Evolutionary conservation across 2,113 vertebrate genomes (phyloP), one percentile per base, ranked within the genome.

Genomic region (Dromas ardeola): DNA sequence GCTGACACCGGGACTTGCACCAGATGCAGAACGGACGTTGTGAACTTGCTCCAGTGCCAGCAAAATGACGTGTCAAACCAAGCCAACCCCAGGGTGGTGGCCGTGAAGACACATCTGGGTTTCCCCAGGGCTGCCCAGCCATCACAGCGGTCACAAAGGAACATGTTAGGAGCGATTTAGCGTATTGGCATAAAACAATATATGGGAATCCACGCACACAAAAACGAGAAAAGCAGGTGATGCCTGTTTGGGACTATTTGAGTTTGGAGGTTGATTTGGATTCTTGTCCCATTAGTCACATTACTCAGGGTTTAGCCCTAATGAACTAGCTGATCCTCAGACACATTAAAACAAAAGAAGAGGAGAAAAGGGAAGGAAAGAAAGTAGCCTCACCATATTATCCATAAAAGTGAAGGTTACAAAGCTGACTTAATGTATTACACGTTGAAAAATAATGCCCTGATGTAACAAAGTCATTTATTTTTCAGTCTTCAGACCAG

Each of bases 371-470:
- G 15, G 11, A 83, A 52, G 47, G 15, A 55, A 84, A 65, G 21
- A 61, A 81, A 56, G 30, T 34, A 55, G 6, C 59, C 71, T 83
- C 81, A 84, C 20, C 45, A 50, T 63, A 59, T 81, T 89, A 66
- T 21, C 84, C 61, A 45, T 61, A 78, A 81, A 87, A 65, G 56
- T 30, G 43, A 94, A 91, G 62, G 88, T 61, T 88, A 87, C 71
- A 79, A 97, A 94, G 85, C 47, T 86, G 83, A 92, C 65, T 81
- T 81, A 30, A 90, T 56, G 40, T 45, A 81, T 82, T 88, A 91
- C 70, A 59, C 1, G 5, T 43, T 22, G 50, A 88, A 93, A 87
- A 96, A 86, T 78, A 77, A 94, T 61, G 77, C 63, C 72, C 80
- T 71, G 83, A 91, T 61, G 58, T 84, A 91, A 79, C 43, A 25